These are phyloP conservation scores for Helicoverpa zea DNA, from an alignment of 1,140 invertebrate genomes.

Conservation along the genomic window DNA sequence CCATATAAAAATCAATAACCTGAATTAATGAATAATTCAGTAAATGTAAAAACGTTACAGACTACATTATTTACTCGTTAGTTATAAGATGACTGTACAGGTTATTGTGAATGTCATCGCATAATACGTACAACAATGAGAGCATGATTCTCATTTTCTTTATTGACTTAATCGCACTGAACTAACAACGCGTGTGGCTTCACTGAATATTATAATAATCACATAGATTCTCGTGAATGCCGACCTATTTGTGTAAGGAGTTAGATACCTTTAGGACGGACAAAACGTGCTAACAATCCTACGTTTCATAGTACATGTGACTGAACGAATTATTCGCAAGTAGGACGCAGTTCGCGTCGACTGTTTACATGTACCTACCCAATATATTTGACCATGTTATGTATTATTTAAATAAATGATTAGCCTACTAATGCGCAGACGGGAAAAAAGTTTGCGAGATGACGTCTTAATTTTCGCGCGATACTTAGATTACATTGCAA, in stretches of 20 bases:
- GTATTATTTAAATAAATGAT: no score
- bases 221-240: neutral
- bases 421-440: neutral
- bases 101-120: neutral
- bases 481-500: neutral
- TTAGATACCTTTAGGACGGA: neutral
- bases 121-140: neutral
- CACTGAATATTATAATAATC: neutral
- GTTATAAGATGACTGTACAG: no score
- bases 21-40: no score
- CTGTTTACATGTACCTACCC: no score
- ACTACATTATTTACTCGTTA: no score
- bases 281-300: neutral
- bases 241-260: neutral
- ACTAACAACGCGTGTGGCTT: neutral
- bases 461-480: neutral
- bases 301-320: no score
- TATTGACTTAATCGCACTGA: neutral
- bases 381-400: no score
- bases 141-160: slow-evolving; percentile 7
- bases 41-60: no score
- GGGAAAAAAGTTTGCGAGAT: neutral
- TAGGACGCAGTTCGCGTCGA: no score
- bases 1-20: no score
- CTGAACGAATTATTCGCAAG: no score